A percentile compares a stretch with the other conserved stretches of the same genome.
These are phyloP conservation scores for Epizoanthus stellaris DNA, from an alignment of 92 coral and sea anemone species.

Conservation along the genomic window DNA sequence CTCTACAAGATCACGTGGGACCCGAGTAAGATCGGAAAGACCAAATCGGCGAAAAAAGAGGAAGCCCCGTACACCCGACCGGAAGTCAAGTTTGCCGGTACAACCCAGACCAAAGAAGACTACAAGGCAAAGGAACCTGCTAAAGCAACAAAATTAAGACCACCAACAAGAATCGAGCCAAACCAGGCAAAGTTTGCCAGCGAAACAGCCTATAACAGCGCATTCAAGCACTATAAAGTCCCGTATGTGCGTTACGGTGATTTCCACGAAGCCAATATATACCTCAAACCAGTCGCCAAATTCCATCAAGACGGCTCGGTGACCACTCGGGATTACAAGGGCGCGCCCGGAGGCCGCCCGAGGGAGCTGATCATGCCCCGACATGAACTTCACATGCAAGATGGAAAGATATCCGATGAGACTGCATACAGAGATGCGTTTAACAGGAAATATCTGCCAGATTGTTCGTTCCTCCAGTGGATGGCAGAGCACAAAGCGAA, in stretches of 20 bases:
- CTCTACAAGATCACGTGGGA: slow-evolving; percentile 91
- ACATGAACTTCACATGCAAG: slow-evolving; percentile 50
- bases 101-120: slow-evolving; percentile 90
- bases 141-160: slow-evolving; percentile 73
- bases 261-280: slow-evolving; percentile 85
- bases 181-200: slow-evolving; percentile 75
- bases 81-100: slow-evolving; percentile 75
- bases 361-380: slow-evolving; percentile 83
- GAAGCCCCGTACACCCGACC: slow-evolving; percentile 68
- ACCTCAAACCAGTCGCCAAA: slow-evolving; percentile 84
- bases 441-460: slow-evolving; percentile 64
- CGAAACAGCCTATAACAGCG: slow-evolving; percentile 91
- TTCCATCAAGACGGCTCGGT: slow-evolving; percentile 92
- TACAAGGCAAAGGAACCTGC: slow-evolving; percentile 79
- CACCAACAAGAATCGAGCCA: slow-evolving; percentile 78
- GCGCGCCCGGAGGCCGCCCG: slow-evolving; percentile 85
- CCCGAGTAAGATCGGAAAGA: slow-evolving; percentile 81
- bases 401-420: slow-evolving; percentile 61
- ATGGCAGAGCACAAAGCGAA: slow-evolving; percentile 68
- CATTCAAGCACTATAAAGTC: slow-evolving; percentile 80
- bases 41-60: slow-evolving; percentile 74
- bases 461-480: slow-evolving; percentile 84
- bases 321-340: slow-evolving; percentile 86
- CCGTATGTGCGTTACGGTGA: slow-evolving; percentile 89
- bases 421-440: slow-evolving; percentile 83